phyloP scores from a whole-genome alignment of 2,888 invertebrate genomes.

The Chymomyza procnemis region DNA sequence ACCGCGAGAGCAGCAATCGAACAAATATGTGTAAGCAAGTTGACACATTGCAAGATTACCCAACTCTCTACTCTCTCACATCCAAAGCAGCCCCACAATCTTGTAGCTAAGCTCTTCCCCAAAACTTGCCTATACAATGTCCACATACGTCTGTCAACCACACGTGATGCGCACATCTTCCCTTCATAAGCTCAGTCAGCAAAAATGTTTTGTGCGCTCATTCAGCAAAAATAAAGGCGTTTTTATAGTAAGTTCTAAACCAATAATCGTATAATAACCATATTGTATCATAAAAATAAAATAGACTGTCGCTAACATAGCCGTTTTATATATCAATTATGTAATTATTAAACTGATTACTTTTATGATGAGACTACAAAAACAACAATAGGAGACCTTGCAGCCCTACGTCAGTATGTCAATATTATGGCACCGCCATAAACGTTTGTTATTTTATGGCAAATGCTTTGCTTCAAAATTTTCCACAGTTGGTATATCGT shows the following conservation, averaged over 20 bases:
- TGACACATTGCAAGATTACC: too few relatives aligned
- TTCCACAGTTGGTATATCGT: slow-evolving; percentile 28
- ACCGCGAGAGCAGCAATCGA: too few relatives aligned
- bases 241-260: not conserved
- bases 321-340: not conserved
- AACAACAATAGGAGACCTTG: slow-evolving; percentile 5
- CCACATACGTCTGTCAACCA: not conserved
- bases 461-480: slow-evolving; percentile 25
- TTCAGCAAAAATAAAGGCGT: not conserved
- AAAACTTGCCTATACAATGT: too few relatives aligned
- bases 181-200: not conserved
- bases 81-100: too few relatives aligned
- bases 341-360: not conserved
- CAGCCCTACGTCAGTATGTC: slow-evolving; percentile 31
- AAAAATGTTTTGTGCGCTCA: not conserved
- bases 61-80: too few relatives aligned
- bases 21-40: too few relatives aligned
- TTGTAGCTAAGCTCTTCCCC: too few relatives aligned
- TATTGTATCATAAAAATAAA: not conserved
- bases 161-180: not conserved
- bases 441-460: slow-evolving; percentile 25
- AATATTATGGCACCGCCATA: slow-evolving; percentile 21
- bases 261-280: not conserved
- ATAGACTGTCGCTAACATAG: not conserved
- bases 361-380: not conserved